Percentiles rank a stretch among this genome's conserved stretches.
Evolutionary conservation across 2,888 invertebrate genomes (phyloP).

Genomic region (Enchytraeus crypticus): DNA sequence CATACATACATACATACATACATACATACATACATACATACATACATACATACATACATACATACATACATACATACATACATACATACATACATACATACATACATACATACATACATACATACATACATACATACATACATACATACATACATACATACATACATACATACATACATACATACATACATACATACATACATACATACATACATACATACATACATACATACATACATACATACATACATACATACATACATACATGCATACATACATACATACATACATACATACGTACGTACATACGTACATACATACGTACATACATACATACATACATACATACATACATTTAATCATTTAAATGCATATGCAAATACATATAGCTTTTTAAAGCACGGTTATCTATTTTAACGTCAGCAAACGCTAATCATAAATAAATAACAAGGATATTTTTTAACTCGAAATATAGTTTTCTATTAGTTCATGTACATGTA

Average conservation of each 20-base stretch:
- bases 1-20: background rate
- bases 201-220: background rate
- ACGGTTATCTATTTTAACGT: background rate
- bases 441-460: no score
- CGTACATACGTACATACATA: no score
- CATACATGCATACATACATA: constrained; percentile 2
- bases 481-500: no score
- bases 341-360: background rate
- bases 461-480: no score
- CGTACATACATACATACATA: background rate
- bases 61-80: background rate
- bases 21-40: no score
- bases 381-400: background rate
- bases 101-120: background rate
- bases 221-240: background rate
- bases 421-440: no score
- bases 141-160: background rate
- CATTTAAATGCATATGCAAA: background rate
- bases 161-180: background rate
- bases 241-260: constrained; percentile 3
- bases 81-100: background rate
- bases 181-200: background rate
- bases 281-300: background rate
- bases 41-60: background rate
- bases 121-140: background rate